These are phyloP conservation scores for Chalcis sispes DNA, from an alignment of 2,888 invertebrate species.

Conservation along the genomic window DNA sequence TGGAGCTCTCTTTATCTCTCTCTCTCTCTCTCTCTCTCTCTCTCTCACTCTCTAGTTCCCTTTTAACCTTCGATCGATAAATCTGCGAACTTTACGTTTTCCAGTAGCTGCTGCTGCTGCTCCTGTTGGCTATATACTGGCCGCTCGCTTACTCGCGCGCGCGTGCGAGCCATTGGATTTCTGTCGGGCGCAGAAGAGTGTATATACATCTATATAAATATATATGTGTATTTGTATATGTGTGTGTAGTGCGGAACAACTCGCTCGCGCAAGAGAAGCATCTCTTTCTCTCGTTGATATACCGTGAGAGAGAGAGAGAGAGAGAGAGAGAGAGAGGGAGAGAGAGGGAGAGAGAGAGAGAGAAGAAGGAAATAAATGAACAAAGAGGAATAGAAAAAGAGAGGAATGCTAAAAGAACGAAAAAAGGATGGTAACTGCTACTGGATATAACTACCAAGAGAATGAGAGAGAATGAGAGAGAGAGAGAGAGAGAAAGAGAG, in stretches of 20 bases:
- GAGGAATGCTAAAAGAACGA: no score
- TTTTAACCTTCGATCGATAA: constrained; percentile 58
- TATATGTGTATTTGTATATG: background rate
- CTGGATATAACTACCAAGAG: no score
- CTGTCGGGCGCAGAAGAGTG: constrained; percentile 55
- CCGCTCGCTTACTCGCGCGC: no score
- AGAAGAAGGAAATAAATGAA: background rate
- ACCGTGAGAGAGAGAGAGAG: no score
- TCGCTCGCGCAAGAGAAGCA: no score
- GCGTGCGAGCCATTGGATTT: constrained; percentile 58
- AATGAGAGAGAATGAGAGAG: constrained; percentile 26
- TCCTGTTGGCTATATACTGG: no score
- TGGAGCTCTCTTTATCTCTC: background rate
- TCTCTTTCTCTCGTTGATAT: no score
- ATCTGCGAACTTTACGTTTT: constrained; percentile 59
- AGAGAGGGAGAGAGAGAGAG: no score
- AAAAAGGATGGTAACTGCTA: no score
- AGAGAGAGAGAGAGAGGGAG: no score
- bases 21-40: background rate
- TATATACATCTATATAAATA: background rate
- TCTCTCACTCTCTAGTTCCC: constrained; percentile 17
- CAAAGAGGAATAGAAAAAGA: constrained; percentile 35
- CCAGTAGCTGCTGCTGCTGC: constrained; percentile 41
- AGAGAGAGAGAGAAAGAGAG: constrained; percentile 15
- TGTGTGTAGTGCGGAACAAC: no score